Percentiles rank a stretch among this genome's conserved stretches.
Conservation (phyloP, 2,888 invertebrate genomes). For the Stenurella melanura region DNA sequence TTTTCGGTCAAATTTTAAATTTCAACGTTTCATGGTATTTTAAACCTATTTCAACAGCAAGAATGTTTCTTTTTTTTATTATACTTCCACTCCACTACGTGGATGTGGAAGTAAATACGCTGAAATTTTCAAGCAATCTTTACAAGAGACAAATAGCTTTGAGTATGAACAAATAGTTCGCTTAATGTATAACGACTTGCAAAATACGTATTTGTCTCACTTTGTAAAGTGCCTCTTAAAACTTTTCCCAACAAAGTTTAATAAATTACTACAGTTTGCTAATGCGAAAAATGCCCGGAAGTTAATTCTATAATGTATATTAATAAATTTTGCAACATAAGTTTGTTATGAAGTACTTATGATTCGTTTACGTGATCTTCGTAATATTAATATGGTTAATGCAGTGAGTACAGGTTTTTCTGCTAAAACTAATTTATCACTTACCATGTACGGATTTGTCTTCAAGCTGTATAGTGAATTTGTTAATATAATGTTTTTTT, state of each 20-base stretch:
- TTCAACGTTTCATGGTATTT: too few species aligned
- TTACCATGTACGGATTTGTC: background rate
- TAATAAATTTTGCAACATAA: slow-evolving; percentile 33
- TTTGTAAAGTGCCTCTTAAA: slow-evolving; percentile 26
- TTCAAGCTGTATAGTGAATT: background rate
- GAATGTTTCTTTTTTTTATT: too few species aligned
- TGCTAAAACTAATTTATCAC: slow-evolving; percentile 10
- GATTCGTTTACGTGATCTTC: slow-evolving; percentile 9
- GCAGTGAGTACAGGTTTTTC: slow-evolving; percentile 8
- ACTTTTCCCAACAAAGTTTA: slow-evolving; percentile 31
- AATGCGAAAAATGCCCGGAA: slow-evolving; percentile 40
- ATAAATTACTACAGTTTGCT: slow-evolving; percentile 34
- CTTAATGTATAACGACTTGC: slow-evolving; percentile 19
- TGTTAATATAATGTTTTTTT: background rate
- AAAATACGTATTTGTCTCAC: slow-evolving; percentile 32
- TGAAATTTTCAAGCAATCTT: background rate
- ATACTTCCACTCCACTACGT: too few species aligned
- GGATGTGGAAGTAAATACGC: too few species aligned
- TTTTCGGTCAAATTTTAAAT: too few species aligned
- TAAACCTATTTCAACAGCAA: too few species aligned
- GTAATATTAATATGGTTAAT: slow-evolving; percentile 20
- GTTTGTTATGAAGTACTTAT: slow-evolving; percentile 26
- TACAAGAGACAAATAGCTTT: background rate
- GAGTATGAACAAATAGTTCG: background rate
- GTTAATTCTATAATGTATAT: slow-evolving; percentile 33